Base-by-base conservation (phyloP, 2,888 invertebrate genomes). In the Lepidocyrtoides sp. region DNA sequence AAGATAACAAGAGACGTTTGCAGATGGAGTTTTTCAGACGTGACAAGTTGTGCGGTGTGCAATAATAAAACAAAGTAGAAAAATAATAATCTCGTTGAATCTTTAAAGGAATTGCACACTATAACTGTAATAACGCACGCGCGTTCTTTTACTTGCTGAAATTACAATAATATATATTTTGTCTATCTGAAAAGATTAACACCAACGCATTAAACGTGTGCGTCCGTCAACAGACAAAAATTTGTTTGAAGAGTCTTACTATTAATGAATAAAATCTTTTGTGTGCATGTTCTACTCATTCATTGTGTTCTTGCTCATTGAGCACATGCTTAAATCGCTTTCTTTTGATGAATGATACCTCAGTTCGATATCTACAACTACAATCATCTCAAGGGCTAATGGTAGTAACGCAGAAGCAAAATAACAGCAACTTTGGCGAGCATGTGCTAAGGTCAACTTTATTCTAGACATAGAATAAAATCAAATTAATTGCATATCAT, bases 301-400 rank as follows among this genome's bases (percentile, higher is more conserved):
- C 75, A 5, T 48, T 17, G 4, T 36, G 84, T 86, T 75, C 85
- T 60, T 75, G 75, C 72, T 86, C 85, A 86, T 44, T 75, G 60
- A 75, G 17, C 75, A 20, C 36, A 48, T 48, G 66, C 14, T 66
- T 66, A 66, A 83, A 44, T 69, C 51, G 54, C 69, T 84, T 69
- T 84, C 84, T 36, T 48, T 83, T 66, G 51, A 51, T 69, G 51
- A 54, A 44, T 10, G 48, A 48, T 48, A 48, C 4, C 23, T 20
- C n/a, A n/a, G n/a, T n/a, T n/a, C n/a, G n/a, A n/a, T 20, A 17
- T 20, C 20, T 57, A 57, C 57, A 57, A 57, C 48, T 48, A 48
- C 48, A 48, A 48, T 48, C 48, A 48, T 10, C 7, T 36, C 48
- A 48, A 7, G 12, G n/a, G 48, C 3, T 48, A 48, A 48, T 4